Evolutionary conservation across 92 coral and sea anemone genomes (phyloP), one percentile per base, ranked within the genome.

Genomic region (Actinernus sp.): DNA sequence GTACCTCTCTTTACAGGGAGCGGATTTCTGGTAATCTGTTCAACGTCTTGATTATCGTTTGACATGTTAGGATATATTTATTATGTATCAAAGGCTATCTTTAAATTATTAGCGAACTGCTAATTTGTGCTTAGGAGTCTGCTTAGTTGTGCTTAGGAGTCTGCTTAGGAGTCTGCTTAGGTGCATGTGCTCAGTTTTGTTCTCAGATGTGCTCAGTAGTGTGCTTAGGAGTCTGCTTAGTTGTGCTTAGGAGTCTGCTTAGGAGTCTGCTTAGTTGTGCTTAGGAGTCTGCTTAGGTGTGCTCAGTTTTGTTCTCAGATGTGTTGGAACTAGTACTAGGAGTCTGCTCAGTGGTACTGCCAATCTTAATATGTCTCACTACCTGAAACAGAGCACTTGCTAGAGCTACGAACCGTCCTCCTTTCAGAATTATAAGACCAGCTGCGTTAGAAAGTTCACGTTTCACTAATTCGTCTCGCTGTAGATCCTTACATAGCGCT

Each of bases 351-450:
- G n/a, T n/a, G n/a, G n/a, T n/a, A n/a, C n/a, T n/a, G n/a, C n/a
- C n/a, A n/a, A n/a, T n/a, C n/a, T 55, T 40, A 21, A 69, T 26
- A 27, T 69, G 76, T 34, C 55, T 69, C 14, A 55, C 57, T 2
- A 57, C 55, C 13, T 39, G 65, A 29, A 55, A 41, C 0, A 56
- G 18, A 7, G 44, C 40, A 16, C 56, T 63, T 4, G 56, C 59
- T 27, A 64, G 58, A 14, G 72, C 72, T n/a, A 64, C 40, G 16
- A 64, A 38, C 41, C 76, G 20, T 22, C 76, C 78, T 1, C 78
- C 78, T 45, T 48, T 70, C 37, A 70, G 19, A 0, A 69, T 55
- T 24, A 27, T 2, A 27, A 34, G 40, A 14, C 78, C 78, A 10
- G 78, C 52, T 3, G 22, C 13, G 37, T 68, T 70, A 10, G 55